A percentile compares a stretch with the other conserved stretches of the same genome.
Evolutionary conservation across 2,113 vertebrate genomes (phyloP).

Genomic region (Physeter macrocephalus): DNA sequence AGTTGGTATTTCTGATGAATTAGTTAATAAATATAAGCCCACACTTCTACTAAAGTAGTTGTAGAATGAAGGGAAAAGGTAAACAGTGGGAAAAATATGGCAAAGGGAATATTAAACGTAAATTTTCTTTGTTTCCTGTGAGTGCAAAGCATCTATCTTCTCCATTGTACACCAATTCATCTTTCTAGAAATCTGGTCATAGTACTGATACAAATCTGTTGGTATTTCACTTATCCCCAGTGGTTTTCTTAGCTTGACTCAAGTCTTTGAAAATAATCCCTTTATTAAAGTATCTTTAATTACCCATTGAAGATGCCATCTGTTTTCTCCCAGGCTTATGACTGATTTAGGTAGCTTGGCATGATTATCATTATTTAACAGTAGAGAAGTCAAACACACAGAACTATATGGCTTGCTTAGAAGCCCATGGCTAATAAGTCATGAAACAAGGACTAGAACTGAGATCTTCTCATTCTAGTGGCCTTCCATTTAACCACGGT

Average conservation of each 20-base stretch:
- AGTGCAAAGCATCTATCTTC: neutral
- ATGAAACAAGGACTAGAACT: neutral
- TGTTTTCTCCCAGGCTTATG: neutral
- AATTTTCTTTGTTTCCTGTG: neutral
- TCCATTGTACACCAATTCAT: neutral
- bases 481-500: neutral
- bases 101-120: neutral
- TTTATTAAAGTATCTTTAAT: neutral
- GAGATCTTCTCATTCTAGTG: neutral
- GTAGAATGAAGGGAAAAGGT: neutral
- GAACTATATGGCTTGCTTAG: neutral
- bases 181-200: neutral
- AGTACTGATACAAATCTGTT: neutral
- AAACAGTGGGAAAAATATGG: neutral
- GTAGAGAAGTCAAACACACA: neutral
- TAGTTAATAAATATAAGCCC: neutral
- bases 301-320: neutral
- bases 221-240: neutral
- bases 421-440: neutral
- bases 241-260: neutral
- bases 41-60: neutral
- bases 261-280: neutral
- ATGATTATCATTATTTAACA: neutral
- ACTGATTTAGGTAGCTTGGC: neutral
- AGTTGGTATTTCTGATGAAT: neutral